Conservation (phyloP, 2,113 vertebrate genomes). For the Rhodinocichla rosea region DNA sequence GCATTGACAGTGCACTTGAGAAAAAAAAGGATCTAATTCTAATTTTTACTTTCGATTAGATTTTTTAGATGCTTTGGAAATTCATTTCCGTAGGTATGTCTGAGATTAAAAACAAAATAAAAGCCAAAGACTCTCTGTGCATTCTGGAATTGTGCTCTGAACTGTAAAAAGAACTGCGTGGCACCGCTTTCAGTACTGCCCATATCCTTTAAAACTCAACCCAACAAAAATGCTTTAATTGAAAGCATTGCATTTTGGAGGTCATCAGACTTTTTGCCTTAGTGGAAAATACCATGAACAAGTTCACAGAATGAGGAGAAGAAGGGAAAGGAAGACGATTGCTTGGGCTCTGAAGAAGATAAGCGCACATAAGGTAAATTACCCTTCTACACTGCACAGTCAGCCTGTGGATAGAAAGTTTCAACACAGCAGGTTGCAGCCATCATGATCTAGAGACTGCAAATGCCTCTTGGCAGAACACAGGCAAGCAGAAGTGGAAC, state of each 20-base stretch:
- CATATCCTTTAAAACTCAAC: background rate
- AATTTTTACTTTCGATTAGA: background rate
- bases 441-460: constrained; percentile 49
- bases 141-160: background rate
- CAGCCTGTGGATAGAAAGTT: constrained; percentile 31
- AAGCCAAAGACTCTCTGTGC: background rate
- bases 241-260: constrained; percentile 7
- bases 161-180: background rate
- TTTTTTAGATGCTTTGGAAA: background rate
- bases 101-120: background rate
- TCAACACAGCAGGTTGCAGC: constrained; percentile 47
- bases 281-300: background rate
- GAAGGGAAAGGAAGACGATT: background rate
- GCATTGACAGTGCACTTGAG: background rate
- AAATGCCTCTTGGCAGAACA: constrained; percentile 52
- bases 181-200: background rate
- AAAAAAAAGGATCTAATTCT: background rate
- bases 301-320: background rate
- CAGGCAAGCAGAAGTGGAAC: constrained; percentile 2
- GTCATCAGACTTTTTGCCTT: background rate
- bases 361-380: constrained; percentile 37
- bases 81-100: background rate
- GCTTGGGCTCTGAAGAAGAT: background rate
- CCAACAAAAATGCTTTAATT: constrained; percentile 17
- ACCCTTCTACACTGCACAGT: constrained; percentile 13